phyloP scores from a whole-genome alignment of 2,888 invertebrate species.

The Agrotis clavis region DNA sequence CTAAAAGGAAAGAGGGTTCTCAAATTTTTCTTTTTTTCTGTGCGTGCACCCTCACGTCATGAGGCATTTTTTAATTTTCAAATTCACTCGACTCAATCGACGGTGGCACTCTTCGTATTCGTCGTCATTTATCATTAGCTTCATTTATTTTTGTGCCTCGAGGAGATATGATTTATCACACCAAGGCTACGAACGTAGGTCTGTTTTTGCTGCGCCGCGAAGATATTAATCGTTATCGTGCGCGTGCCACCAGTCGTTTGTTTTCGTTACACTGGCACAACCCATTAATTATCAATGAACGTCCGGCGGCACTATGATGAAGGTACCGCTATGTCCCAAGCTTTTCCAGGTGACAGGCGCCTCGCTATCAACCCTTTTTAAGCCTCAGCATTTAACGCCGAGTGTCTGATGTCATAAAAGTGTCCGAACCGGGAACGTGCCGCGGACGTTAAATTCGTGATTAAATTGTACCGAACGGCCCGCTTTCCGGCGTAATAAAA shows the following conservation, averaged over 20 bases:
- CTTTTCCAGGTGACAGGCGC: constrained; percentile 89
- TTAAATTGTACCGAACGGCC: constrained; percentile 85
- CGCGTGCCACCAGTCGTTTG: constrained; percentile 89
- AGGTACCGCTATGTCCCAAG: constrained; percentile 87
- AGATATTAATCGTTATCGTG: constrained; percentile 91
- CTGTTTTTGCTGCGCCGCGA: constrained; percentile 89
- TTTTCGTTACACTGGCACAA: constrained; percentile 89
- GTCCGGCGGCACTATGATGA: constrained; percentile 87
- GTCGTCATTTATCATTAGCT: constrained; percentile 89
- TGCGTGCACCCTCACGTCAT: constrained; percentile 33
- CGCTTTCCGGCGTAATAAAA: constrained; percentile 79
- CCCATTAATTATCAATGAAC: constrained; percentile 91
- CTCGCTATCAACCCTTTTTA: constrained; percentile 90
- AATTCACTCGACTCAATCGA: constrained; percentile 84
- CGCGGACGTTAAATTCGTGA: constrained; percentile 86
- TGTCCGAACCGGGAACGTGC: constrained; percentile 89
- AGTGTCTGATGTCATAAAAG: constrained; percentile 90
- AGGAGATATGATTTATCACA: constrained; percentile 90
- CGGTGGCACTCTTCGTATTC: constrained; percentile 80
- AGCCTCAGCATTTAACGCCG: constrained; percentile 89
- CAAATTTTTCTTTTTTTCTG: background rate
- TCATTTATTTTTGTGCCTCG: constrained; percentile 91
- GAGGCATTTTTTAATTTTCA: constrained; percentile 78
- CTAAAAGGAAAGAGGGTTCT: constrained; percentile 11
- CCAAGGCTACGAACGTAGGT: constrained; percentile 86